These are phyloP conservation scores for Melinaea marsaeus DNA, from an alignment of 2,888 invertebrate genomes.

Conservation along the genomic window DNA sequence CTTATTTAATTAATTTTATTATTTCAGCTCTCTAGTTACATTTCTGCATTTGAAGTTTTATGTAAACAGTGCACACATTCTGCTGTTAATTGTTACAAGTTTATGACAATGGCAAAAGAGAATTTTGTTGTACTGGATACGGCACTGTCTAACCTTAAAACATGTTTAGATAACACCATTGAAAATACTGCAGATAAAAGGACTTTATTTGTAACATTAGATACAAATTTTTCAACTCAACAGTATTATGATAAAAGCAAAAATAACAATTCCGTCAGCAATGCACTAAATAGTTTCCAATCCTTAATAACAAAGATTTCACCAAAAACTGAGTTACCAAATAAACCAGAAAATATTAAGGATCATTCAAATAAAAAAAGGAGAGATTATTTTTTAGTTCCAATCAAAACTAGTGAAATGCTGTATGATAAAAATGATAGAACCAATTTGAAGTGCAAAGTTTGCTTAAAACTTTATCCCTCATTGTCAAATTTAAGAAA, in stretches of 20 bases:
- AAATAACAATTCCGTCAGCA: conserved; percentile 27
- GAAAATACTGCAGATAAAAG: conserved; percentile 35
- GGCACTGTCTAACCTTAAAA: conserved; percentile 40
- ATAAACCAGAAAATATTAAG: conserved; percentile 22
- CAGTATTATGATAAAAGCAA: conserved; percentile 46
- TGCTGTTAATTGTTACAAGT: conserved; percentile 48
- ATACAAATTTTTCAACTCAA: conserved; percentile 43
- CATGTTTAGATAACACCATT: conserved; percentile 39
- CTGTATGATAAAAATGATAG: conserved; percentile 41
- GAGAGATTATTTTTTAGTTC: conserved; percentile 30
- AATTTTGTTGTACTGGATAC: conserved; percentile 43
- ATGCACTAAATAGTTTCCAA: conserved; percentile 41
- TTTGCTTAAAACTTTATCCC: conserved; percentile 47
- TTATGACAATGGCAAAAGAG: conserved; percentile 42
- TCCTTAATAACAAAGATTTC: conserved; percentile 24
- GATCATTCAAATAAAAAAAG: conserved; percentile 17
- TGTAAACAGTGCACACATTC: conserved; percentile 48
- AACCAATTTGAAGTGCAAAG: conserved; percentile 45
- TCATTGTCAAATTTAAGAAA: conserved; percentile 45
- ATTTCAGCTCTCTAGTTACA: conserved; percentile 49
- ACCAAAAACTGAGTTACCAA: conserved; percentile 26
- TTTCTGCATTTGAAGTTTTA: conserved; percentile 44
- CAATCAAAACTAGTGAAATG: conserved; percentile 45
- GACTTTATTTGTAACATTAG: conserved; percentile 49
- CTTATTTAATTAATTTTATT: not conserved